Percentiles rank a stretch among this genome's conserved stretches.
phyloP scores from a whole-genome alignment of 2,797 vertebrate genomes.

The Psittacula derbiana region DNA sequence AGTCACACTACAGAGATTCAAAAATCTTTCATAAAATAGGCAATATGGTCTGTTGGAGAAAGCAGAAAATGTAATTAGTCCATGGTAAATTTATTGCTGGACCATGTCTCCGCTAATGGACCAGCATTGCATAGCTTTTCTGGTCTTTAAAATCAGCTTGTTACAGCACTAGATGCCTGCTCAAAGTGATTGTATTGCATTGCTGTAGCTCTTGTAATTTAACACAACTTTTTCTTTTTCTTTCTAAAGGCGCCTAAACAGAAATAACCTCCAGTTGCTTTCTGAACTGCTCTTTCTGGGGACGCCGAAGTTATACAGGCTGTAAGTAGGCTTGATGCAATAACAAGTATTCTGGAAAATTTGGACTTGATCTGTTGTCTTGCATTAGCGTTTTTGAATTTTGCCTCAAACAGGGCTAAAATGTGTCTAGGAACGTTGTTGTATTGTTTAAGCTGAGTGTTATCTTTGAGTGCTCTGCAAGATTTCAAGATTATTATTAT shows the following conservation, averaged over 20 bases:
- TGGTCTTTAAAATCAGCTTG: slow-evolving; percentile 33
- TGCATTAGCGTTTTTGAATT: neutral
- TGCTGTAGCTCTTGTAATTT: slow-evolving; percentile 55
- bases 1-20: neutral
- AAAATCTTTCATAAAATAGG: slow-evolving; percentile 57
- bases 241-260: slow-evolving; percentile 91
- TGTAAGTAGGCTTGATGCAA: slow-evolving; percentile 84
- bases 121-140: neutral
- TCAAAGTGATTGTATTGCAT: neutral
- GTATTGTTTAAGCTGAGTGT: neutral
- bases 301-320: slow-evolving; percentile 93
- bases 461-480: neutral
- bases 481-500: neutral
- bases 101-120: slow-evolving; percentile 55
- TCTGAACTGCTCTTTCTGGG: slow-evolving; percentile 96
- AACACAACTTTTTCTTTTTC: slow-evolving; percentile 74
- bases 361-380: neutral
- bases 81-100: slow-evolving; percentile 52
- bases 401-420: neutral
- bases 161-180: slow-evolving; percentile 9
- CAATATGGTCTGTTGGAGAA: slow-evolving; percentile 9
- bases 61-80: slow-evolving; percentile 68
- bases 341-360: neutral
- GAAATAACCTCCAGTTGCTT: slow-evolving; percentile 96
- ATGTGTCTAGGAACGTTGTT: neutral